Base-by-base conservation (phyloP, 2,113 vertebrate species). In the Monopterus albus region DNA sequence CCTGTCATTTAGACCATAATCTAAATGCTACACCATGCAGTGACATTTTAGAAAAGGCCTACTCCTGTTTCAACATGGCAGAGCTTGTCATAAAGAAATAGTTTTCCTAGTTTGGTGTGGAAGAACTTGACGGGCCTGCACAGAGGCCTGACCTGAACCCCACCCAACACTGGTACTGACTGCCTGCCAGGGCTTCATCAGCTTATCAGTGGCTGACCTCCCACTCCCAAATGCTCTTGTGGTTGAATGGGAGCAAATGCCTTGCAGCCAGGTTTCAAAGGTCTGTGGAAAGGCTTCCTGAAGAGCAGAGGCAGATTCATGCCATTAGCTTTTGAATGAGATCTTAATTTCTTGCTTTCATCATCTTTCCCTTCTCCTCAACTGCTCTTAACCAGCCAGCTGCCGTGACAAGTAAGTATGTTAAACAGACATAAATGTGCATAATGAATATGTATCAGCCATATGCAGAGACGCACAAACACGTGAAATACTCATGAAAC, bases 401-500 rank as follows among this genome's bases (percentile, higher is more conserved):
- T 7, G 56, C 46, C 6, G 42, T 51, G 60, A 71, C 36, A 39
- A 55, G 67, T 8, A 42, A 15, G 49, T 43, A 62, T 53, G 40
- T 59, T 33, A 67, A 58, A 68, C 57, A n/a, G n/a, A 71, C 63
- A 9, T 15, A 12, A 51, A 28, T 3, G 38, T 23, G 40, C 5
- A 18, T 46, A 39, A 6, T 26, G 6, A 69, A 55, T 52, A 29
- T 28, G 60, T 45, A 61, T 23, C 17, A 31, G 5, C 45, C 66
- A 12, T 14, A 42, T 28, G 63, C 38, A 39, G 42, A 59, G 3
- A 26, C 45, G 25, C 59, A 43, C 10, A 35, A 17, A 40, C 61
- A 23, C 8, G 61, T 57, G 51, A 79, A 75, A 72, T 58, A 72
- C 45, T 29, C 38, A 81, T 52, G 76, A 47, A 17, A 25, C 20